These are phyloP conservation scores for Paguma larvata DNA, from an alignment of 2,797 vertebrate genomes.

Conservation along the genomic window DNA sequence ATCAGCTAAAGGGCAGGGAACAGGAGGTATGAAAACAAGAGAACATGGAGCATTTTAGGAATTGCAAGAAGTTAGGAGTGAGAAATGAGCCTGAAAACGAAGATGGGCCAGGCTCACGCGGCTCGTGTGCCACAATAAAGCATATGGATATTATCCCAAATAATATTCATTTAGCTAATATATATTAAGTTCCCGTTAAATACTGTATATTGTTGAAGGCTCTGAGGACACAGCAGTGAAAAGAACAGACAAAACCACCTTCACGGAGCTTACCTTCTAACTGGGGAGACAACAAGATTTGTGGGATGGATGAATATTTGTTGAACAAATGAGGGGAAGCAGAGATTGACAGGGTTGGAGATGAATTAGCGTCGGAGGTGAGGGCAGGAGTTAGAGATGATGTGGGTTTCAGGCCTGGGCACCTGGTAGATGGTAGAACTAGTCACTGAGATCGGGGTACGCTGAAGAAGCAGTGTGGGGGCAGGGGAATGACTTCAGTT, in stretches of 20 bases:
- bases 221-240: not conserved
- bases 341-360: not conserved
- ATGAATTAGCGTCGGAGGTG: not conserved
- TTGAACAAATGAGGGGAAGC: not conserved
- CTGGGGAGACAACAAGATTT: not conserved
- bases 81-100: not conserved
- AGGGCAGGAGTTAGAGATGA: not conserved
- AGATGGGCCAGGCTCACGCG: not conserved
- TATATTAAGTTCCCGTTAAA: not conserved
- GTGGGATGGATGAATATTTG: not conserved
- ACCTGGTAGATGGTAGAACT: not conserved
- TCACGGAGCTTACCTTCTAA: not conserved
- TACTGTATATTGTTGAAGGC: not conserved
- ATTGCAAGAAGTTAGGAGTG: not conserved
- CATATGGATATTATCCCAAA: not conserved
- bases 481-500: not conserved
- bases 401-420: not conserved
- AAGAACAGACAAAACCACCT: not conserved
- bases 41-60: not conserved
- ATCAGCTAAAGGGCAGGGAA: not conserved
- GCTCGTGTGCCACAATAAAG: not conserved
- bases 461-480: not conserved
- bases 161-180: not conserved
- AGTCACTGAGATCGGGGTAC: not conserved
- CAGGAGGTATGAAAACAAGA: not conserved